Percentiles rank a stretch among this genome's conserved stretches.
Conservation (phyloP, 2,113 vertebrate genomes). For the Recurvirostra avosetta region DNA sequence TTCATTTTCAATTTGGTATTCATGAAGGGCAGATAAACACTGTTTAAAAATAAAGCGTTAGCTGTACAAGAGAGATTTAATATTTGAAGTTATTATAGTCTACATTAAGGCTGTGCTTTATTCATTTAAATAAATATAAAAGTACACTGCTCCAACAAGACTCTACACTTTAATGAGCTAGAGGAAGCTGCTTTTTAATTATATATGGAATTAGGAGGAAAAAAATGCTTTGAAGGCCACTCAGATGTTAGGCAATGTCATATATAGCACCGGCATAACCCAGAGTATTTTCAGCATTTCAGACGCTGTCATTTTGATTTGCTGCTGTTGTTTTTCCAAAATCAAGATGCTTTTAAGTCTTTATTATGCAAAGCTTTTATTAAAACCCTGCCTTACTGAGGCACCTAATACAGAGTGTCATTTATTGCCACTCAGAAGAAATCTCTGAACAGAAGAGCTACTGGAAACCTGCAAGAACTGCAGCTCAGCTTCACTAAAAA, state of each 20-base stretch:
- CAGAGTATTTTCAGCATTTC: neutral
- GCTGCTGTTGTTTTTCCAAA: neutral
- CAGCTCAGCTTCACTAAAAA: neutral
- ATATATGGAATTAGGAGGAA: neutral
- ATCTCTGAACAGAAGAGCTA: neutral
- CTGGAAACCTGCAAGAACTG: neutral
- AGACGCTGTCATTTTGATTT: neutral
- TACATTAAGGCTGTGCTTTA: neutral
- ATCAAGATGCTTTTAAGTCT: neutral
- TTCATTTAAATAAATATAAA: constrained; percentile 21
- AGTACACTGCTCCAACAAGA: constrained; percentile 5
- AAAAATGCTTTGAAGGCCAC: constrained; percentile 35
- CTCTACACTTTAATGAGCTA: constrained; percentile 1
- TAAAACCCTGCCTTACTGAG: neutral
- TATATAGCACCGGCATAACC: neutral
- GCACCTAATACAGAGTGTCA: neutral
- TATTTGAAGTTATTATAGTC: neutral
- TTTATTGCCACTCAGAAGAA: neutral
- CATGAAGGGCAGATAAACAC: neutral
- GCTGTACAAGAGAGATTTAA: neutral
- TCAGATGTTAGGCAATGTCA: neutral
- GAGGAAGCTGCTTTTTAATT: constrained; percentile 54
- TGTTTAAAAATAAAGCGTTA: neutral
- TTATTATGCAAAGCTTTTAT: neutral
- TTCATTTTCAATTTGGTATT: neutral